A percentile compares a stretch with the other conserved stretches of the same genome.
These are phyloP conservation scores for Agonopterix alstromeriana DNA, from an alignment of 2,888 invertebrate genomes.

Conservation along the genomic window DNA sequence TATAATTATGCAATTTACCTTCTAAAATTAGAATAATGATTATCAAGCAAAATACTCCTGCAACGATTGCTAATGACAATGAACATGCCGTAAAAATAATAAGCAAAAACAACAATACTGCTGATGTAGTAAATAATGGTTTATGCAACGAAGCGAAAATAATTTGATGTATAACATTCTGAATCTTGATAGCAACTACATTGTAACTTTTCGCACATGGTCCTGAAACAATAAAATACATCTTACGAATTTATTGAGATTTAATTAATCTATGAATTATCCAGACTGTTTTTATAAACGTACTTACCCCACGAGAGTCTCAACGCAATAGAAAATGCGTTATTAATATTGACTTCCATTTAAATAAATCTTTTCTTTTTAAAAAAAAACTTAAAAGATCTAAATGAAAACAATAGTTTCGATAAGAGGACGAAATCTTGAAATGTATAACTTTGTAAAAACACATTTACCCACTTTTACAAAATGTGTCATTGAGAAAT, in stretches of 20 bases:
- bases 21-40: conserved; percentile 33
- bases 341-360: conserved; percentile 50
- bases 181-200: background rate
- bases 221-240: conserved; percentile 19
- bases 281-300: background rate
- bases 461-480: too few species aligned
- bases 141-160: conserved; percentile 7
- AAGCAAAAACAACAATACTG: conserved; percentile 16
- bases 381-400: too few species aligned
- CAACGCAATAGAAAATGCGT: conserved; percentile 36
- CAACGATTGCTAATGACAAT: conserved; percentile 20
- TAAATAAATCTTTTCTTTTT: background rate
- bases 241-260: too few species aligned
- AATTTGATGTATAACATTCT: too few species aligned
- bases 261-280: too few species aligned
- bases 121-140: conserved; percentile 33
- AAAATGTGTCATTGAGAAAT: too few species aligned
- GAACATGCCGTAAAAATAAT: conserved; percentile 20
- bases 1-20: conserved; percentile 29
- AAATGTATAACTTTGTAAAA: too few species aligned
- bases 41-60: conserved; percentile 24
- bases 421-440: too few species aligned
- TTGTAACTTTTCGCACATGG: conserved; percentile 4
- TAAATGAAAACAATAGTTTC: too few species aligned
- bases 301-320: conserved; percentile 37